These are phyloP conservation scores for Podargus strigoides DNA, from an alignment of 2,797 vertebrate species.

Conservation along the genomic window DNA sequence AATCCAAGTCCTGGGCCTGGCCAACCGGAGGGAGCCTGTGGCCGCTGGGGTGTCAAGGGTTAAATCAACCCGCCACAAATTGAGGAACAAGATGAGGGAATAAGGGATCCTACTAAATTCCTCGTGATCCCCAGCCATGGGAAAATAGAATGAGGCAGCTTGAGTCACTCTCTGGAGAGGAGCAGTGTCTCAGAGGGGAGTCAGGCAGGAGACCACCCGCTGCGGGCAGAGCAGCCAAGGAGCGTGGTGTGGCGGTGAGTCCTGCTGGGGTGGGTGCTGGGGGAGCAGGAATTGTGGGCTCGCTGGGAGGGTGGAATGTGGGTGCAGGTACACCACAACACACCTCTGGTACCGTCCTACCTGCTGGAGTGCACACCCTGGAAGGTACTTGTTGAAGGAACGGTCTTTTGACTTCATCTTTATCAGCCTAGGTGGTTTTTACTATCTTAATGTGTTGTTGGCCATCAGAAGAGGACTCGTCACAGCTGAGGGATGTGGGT, in stretches of 20 bases:
- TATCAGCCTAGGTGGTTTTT: background rate
- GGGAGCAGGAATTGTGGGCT: background rate
- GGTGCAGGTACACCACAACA: no score
- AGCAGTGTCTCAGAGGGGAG: background rate
- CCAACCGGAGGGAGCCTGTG: accelerated
- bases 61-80: background rate
- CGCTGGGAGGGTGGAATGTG: background rate
- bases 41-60: background rate
- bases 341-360: accelerated
- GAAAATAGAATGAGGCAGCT: background rate
- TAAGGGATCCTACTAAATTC: conserved; percentile 10
- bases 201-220: accelerated
- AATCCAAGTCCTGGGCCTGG: background rate
- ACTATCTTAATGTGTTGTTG: background rate
- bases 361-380: accelerated
- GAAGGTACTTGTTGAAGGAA: background rate
- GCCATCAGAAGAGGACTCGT: accelerated
- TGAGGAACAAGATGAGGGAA: conserved; percentile 49
- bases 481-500: background rate
- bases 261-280: background rate
- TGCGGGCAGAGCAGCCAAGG: background rate
- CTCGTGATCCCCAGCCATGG: conserved; percentile 29
- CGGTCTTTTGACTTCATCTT: background rate
- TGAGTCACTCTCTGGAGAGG: background rate
- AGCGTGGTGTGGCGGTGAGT: accelerated